Conservation (phyloP, 2,888 invertebrate species). For the Euphydryas editha region DNA sequence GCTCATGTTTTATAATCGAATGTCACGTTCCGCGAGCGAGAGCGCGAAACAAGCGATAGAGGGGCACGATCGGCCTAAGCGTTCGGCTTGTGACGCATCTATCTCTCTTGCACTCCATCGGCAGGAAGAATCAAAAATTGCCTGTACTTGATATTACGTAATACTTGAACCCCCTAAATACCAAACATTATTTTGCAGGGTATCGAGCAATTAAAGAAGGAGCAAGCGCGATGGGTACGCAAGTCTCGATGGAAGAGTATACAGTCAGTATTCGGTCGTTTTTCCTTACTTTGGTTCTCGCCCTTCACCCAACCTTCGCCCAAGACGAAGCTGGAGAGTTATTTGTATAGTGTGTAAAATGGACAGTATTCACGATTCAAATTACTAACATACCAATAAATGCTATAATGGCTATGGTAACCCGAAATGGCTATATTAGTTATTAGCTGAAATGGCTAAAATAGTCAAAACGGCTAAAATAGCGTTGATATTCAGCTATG, state of each 20-base stretch:
- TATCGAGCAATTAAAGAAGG: constrained; percentile 98
- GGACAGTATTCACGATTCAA: not conserved
- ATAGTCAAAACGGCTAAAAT: constrained; percentile 7
- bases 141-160: too few relatives aligned
- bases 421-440: constrained; percentile 6
- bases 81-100: too few relatives aligned
- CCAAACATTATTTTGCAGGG: constrained; percentile 84
- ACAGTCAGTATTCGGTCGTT: constrained; percentile 98
- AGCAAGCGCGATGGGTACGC: constrained; percentile 96
- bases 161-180: too few relatives aligned
- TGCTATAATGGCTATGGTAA: not conserved
- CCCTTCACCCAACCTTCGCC: constrained; percentile 94
- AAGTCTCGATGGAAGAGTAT: constrained; percentile 97
- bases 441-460: not conserved
- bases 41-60: too few relatives aligned
- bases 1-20: not conserved
- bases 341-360: constrained; percentile 92
- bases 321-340: constrained; percentile 90
- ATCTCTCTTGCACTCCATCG: too few relatives aligned
- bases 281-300: constrained; percentile 97
- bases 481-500: not conserved
- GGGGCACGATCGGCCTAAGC: too few relatives aligned
- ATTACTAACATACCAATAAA: constrained; percentile 1
- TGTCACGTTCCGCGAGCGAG: not conserved
- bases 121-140: not conserved